These are phyloP conservation scores for Pitta sordida DNA, from an alignment of 2,113 vertebrate species.

Conservation along the genomic window DNA sequence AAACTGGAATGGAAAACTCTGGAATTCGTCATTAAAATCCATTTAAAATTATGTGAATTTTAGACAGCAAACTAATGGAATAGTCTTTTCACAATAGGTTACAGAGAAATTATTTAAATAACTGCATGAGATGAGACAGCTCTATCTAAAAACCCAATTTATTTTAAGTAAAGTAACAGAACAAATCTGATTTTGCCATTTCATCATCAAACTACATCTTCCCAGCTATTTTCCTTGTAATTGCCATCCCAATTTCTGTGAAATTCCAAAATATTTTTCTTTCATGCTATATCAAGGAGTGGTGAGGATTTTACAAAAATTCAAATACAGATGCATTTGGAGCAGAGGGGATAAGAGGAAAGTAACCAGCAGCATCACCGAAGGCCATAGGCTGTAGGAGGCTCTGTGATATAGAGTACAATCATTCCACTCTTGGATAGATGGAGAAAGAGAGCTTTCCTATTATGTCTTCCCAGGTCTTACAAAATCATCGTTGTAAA, in stretches of 20 bases:
- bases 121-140: neutral
- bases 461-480: neutral
- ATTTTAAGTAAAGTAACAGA: conserved; percentile 35
- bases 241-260: conserved; percentile 15
- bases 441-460: neutral
- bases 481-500: neutral
- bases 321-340: neutral
- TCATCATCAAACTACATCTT: conserved; percentile 27
- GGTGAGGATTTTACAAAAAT: neutral
- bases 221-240: conserved; percentile 41
- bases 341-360: neutral
- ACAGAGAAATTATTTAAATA: conserved; percentile 39
- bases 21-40: neutral
- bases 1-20: neutral
- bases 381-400: neutral
- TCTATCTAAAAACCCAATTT: conserved; percentile 23
- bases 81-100: neutral
- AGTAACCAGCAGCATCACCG: neutral
- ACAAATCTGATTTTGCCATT: conserved; percentile 38
- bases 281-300: conserved; percentile 35
- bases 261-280: conserved; percentile 26
- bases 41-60: neutral
- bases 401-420: neutral
- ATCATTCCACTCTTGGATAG: neutral
- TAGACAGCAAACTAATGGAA: neutral